Evolutionary conservation across 1,140 invertebrate genomes (phyloP), one percentile per base, ranked within the genome.

Genomic region (Drosophila trapezifrons): DNA sequence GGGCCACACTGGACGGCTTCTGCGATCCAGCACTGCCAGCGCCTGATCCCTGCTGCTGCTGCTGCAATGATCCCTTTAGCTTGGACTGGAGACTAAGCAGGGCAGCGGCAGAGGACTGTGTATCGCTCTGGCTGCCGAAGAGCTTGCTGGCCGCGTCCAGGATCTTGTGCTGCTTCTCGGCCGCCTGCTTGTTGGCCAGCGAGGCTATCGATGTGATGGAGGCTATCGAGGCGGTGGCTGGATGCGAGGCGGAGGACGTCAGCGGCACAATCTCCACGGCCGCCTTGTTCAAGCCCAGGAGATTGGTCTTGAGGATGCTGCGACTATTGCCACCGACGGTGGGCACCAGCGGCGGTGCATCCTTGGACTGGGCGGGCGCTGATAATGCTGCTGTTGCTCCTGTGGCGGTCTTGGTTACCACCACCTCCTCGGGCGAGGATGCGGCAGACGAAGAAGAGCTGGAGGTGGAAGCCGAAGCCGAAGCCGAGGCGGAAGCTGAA

Each of bases 231-330:
- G 38, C 35, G 13, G 60, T 12, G 27, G 20, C 35, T 3, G 65
- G 22, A 4, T 35, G 32, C 0, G 43, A 45, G 42, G 52, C 55
- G 49, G 15, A 35, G 32, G 47, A 42, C 15, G 57, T 43, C 0
- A 91, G 66, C 8, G 90, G 83, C 46, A 91, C 49, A 10, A 91
- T 89, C 52, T 91, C 90, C 32, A 91, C 90, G 7, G 86, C 66
- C 38, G 86, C 66, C 47, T 91, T 91, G 74, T 80, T 90, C 2
- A 86, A 80, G n/a, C 81, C 71, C 27, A 91, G 49, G 3, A 91
- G 54, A 65, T 91, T 91, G 18, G 83, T 73, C 55, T 91, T 91
- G 7, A 91, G 54, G 1, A 91, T 91, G 73, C 90, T 91, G 38
- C 90, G 86, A 57, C 83, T 91, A 42, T 89, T 84, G 8, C 77